Evolutionary conservation across 1,140 invertebrate species (phyloP).

Genomic region (Triops cancriformis): DNA sequence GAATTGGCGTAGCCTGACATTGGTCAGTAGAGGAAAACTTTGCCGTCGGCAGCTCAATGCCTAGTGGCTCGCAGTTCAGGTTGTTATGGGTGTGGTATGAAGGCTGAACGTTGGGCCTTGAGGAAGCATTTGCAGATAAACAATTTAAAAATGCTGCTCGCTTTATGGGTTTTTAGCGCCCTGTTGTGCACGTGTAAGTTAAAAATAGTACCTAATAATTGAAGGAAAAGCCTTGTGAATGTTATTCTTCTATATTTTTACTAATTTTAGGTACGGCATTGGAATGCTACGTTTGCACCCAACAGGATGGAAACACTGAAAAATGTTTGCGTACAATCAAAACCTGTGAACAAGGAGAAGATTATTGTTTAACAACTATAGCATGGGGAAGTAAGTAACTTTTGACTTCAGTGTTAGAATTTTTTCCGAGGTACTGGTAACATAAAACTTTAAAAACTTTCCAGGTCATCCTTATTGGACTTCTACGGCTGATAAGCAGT

Average conservation of each 20-base stretch:
- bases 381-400: slow-evolving; percentile 71
- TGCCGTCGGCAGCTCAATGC: background rate
- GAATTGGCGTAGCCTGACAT: no score
- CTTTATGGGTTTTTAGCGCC: background rate
- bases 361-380: slow-evolving; percentile 80
- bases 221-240: no score
- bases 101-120: background rate
- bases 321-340: slow-evolving; percentile 89
- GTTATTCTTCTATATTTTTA: background rate
- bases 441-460: slow-evolving; percentile 22
- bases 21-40: background rate
- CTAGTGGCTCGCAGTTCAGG: background rate
- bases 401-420: slow-evolving; percentile 17
- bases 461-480: slow-evolving; percentile 88
- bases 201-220: background rate
- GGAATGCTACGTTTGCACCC: slow-evolving; percentile 90
- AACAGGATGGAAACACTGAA: slow-evolving; percentile 83
- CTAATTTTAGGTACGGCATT: slow-evolving; percentile 52
- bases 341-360: slow-evolving; percentile 76
- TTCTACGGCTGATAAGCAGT: slow-evolving; percentile 83
- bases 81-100: background rate
- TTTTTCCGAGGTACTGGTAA: slow-evolving; percentile 16
- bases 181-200: background rate
- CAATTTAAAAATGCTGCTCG: background rate
- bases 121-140: no score